phyloP scores from a whole-genome alignment of 2,888 invertebrate species.

The Erebia ligea region DNA sequence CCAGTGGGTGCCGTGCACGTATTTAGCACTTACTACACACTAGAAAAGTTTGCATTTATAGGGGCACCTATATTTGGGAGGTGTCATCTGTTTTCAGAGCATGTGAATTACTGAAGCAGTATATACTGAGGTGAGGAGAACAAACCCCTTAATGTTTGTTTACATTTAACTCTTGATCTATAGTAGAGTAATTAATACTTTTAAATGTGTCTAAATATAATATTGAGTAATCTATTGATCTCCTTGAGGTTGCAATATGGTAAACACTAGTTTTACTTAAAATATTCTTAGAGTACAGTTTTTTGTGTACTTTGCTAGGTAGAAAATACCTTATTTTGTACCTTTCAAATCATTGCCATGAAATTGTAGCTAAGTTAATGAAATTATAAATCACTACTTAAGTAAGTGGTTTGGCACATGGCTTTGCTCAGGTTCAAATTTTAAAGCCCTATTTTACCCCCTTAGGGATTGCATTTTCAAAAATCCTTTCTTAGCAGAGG shows the following conservation, averaged over 20 bases:
- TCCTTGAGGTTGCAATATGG: background rate
- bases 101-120: background rate
- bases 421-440: too few relatives aligned
- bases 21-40: slow-evolving; percentile 57
- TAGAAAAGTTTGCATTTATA: slow-evolving; percentile 11
- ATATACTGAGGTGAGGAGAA: slow-evolving; percentile 21
- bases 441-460: too few relatives aligned
- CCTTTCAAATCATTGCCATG: too few relatives aligned
- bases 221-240: background rate
- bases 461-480: too few relatives aligned
- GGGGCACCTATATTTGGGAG: background rate
- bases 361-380: too few relatives aligned
- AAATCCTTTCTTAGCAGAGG: too few relatives aligned
- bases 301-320: background rate
- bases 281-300: background rate
- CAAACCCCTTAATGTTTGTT: slow-evolving; percentile 9
- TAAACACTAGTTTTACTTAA: background rate
- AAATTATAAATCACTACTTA: too few relatives aligned
- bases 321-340: too few relatives aligned
- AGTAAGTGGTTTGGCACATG: too few relatives aligned
- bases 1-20: slow-evolving; percentile 72
- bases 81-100: slow-evolving; percentile 12
- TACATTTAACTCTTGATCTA: background rate
- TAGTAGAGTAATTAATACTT: background rate
- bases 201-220: background rate